These are phyloP conservation scores for Phragmatobia fuliginosa DNA, from an alignment of 2,888 invertebrate species.

Conservation along the genomic window DNA sequence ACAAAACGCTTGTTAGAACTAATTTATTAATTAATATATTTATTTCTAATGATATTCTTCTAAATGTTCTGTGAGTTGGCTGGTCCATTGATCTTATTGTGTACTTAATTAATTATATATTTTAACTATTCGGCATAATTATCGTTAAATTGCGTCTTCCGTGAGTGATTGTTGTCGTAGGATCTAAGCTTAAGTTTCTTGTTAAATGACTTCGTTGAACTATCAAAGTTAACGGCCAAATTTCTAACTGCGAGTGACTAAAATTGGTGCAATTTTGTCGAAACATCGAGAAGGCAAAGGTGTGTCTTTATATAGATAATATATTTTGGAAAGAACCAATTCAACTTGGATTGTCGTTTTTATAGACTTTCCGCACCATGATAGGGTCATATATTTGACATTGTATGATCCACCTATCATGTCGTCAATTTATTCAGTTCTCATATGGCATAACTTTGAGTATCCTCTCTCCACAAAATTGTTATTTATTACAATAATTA, in stretches of 20 bases:
- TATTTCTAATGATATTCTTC: conserved; percentile 52
- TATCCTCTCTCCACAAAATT: no score
- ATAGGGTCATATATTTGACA: not conserved
- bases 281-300: conserved; percentile 4
- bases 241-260: not conserved
- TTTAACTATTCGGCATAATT: conserved; percentile 48
- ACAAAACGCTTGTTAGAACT: conserved; percentile 55
- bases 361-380: not conserved
- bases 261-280: conserved; percentile 20
- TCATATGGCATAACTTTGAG: no score
- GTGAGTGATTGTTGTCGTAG: conserved; percentile 49
- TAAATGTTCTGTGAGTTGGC: conserved; percentile 58
- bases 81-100: conserved; percentile 58
- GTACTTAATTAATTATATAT: conserved; percentile 32
- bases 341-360: not conserved
- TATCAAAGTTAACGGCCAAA: not conserved
- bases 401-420: no score
- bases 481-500: no score
- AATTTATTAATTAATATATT: conserved; percentile 47
- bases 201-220: conserved; percentile 21
- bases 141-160: conserved; percentile 61
- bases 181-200: conserved; percentile 40
- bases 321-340: not conserved
- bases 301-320: not conserved
- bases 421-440: no score